Percentiles rank a stretch among this genome's conserved stretches.
phyloP scores from a whole-genome alignment of 2,797 vertebrate genomes.

The Chloroceryle amazona region DNA sequence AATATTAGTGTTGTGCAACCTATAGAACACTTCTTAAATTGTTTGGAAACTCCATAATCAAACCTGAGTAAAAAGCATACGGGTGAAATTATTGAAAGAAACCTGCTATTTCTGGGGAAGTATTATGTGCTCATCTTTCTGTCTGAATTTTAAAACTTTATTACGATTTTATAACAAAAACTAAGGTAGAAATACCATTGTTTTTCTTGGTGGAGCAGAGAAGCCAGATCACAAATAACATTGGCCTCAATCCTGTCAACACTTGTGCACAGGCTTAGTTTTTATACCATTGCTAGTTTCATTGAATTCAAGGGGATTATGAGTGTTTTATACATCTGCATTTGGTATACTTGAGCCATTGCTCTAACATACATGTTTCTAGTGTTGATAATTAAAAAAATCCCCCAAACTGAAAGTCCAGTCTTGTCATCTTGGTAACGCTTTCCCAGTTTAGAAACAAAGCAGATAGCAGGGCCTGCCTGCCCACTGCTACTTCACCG shows the following conservation, averaged over 20 bases:
- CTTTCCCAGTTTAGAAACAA: not conserved
- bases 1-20: not conserved
- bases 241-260: not conserved
- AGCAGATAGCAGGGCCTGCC: rapidly evolving
- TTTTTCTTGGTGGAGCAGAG: not conserved
- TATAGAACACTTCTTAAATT: not conserved
- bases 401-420: not conserved
- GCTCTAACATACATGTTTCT: not conserved
- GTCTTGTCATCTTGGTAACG: not conserved
- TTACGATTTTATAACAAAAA: not conserved
- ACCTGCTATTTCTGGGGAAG: not conserved
- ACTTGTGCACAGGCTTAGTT: not conserved
- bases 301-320: not conserved
- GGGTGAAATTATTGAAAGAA: rapidly evolving
- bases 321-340: not conserved
- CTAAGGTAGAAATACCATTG: rapidly evolving
- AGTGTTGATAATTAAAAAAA: not conserved
- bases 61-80: not conserved
- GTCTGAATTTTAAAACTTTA: not conserved
- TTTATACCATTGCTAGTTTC: not conserved
- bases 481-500: rapidly evolving
- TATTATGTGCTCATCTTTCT: not conserved
- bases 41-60: not conserved
- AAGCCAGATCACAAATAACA: not conserved
- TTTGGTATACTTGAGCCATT: not conserved